Evolutionary conservation across 2,113 vertebrate genomes (phyloP), one percentile per base, ranked within the genome.

Genomic region (Drymodes brunneopygia): DNA sequence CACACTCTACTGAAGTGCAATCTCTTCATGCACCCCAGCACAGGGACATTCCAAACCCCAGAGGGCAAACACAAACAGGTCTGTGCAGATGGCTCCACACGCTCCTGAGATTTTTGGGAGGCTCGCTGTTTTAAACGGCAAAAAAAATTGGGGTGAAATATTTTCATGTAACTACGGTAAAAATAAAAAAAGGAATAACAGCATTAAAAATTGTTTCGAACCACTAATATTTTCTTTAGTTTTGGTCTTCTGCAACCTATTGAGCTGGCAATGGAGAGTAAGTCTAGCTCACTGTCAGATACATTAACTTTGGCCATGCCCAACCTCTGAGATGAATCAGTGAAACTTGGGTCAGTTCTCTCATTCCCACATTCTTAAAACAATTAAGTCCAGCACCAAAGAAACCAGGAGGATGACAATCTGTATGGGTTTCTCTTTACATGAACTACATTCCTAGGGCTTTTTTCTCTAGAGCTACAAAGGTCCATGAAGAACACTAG

Each of bases 251-350:
- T 20, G 10, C 89, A 95, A 78, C 50, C 77, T 95, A 31, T 6
- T 90, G 90, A 94, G 72, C 50, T 85, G 88, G 82, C 74, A 93
- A 90, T 67, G 77, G 94, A 23, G 71, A 84, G 77, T 92, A 94
- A 94, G 92, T 94, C 93, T 72, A 92, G 92, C 92, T 86, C 40
- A 11, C 91, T 92, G 58, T 88, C 95, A 96, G 92, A 91, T 47
- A 92, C 56, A 83, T 88, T 65, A 96, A 85, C 95, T 92, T 91
- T 90, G 88, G 85, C 86, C 84, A 56, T 89, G 83, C 54, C 81
- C 79, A 96, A 95, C 47, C 56, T 66, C 42, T 0, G 13, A 97
- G 91, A 92, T 35, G 31, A 82, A 94, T 84, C 85, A 92, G 83
- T 79, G 92, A 94, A 94, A 86, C 42, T 61, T 19, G 44, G 57